Evolutionary conservation across 2,797 vertebrate genomes (phyloP).

Genomic region (Sciaenops ocellatus): DNA sequence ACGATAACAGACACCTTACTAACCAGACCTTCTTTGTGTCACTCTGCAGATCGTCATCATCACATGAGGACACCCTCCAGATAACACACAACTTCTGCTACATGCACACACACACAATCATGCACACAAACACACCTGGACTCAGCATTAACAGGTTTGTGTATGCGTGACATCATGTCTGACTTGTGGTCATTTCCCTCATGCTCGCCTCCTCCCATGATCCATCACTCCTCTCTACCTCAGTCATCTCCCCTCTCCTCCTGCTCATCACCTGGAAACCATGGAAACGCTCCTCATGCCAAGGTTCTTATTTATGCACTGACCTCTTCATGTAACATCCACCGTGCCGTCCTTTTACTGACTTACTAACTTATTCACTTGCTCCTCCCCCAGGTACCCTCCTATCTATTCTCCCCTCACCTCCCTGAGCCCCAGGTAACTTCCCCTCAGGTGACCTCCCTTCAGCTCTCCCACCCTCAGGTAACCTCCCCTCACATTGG

Average conservation of each 20-base stretch:
- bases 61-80: neutral
- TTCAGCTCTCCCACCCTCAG: neutral
- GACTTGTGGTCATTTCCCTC: slow-evolving; percentile 49
- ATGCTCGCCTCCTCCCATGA: slow-evolving; percentile 28
- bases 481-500: neutral
- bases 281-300: slow-evolving; percentile 15
- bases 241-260: slow-evolving; percentile 29
- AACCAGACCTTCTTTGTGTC: neutral
- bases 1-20: neutral
- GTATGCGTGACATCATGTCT: slow-evolving; percentile 45
- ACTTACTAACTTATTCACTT: neutral
- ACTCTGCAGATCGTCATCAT: slow-evolving; percentile 12
- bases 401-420: neutral
- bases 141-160: slow-evolving; percentile 16
- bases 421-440: neutral
- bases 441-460: neutral
- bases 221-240: slow-evolving; percentile 35
- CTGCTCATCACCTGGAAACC: slow-evolving; percentile 14
- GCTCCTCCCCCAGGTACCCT: neutral
- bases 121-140: slow-evolving; percentile 7
- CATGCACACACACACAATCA: slow-evolving; percentile 6
- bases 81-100: slow-evolving; percentile 5
- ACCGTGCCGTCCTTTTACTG: neutral
- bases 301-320: slow-evolving; percentile 31
- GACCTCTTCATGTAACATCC: neutral